Percentiles rank a stretch among this genome's conserved stretches.
These are phyloP conservation scores for Aurelia sp. DNA, from an alignment of 30 jellyfish, hydroid and myxozoan species.

Conservation along the genomic window DNA sequence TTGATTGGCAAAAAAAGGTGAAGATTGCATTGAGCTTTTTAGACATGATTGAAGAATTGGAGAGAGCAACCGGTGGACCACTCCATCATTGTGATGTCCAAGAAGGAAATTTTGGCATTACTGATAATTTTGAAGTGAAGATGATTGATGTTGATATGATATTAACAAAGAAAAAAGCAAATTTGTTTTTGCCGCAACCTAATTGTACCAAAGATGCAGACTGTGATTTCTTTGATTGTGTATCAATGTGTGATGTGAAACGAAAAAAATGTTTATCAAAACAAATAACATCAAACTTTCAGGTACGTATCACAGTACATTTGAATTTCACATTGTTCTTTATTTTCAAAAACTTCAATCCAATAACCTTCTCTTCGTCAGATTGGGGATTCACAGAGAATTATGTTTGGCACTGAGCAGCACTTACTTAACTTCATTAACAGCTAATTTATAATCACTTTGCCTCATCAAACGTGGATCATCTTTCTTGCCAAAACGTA, in stretches of 20 bases:
- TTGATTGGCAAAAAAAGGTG: slow-evolving; percentile 73
- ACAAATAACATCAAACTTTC: slow-evolving; percentile 76
- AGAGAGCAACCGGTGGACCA: slow-evolving; percentile 74
- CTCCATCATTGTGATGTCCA: slow-evolving; percentile 94
- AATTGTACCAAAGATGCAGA: slow-evolving; percentile 74
- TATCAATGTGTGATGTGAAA: slow-evolving; percentile 79
- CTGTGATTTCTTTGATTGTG: slow-evolving; percentile 96
- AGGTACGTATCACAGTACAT: slow-evolving; percentile 42
- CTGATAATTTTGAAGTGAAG: slow-evolving; percentile 65
- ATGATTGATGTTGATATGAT: slow-evolving; percentile 94
- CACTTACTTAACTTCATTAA: too few species aligned
- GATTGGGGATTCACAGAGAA: too few species aligned
- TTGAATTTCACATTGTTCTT: too few species aligned
- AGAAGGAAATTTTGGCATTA: slow-evolving; percentile 93
- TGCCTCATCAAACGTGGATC: too few species aligned
- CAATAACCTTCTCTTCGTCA: too few species aligned
- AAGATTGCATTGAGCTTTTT: slow-evolving; percentile 78
- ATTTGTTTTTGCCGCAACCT: slow-evolving; percentile 85
- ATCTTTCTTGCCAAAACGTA: too few species aligned
- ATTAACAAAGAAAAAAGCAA: slow-evolving; percentile 62
- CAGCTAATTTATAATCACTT: too few species aligned
- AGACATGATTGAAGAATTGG: slow-evolving; percentile 72
- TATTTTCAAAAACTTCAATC: too few species aligned
- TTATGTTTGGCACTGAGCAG: too few species aligned
- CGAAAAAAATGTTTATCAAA: slow-evolving; percentile 71